Evolutionary conservation across 2,888 invertebrate species (phyloP).

Genomic region (Villa cingulata): DNA sequence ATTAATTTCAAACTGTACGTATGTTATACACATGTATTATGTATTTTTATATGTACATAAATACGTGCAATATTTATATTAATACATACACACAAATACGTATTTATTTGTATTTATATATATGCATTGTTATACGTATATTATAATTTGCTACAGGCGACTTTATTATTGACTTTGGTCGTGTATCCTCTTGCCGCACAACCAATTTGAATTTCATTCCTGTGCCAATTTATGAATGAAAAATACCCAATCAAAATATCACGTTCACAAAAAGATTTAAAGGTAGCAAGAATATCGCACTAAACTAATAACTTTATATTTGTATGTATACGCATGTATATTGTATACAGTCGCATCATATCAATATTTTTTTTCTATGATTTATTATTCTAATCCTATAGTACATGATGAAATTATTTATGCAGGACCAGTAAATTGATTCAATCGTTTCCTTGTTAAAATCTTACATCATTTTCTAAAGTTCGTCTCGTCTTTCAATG

Average conservation of each 20-base stretch:
- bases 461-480: too few species aligned
- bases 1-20: too few species aligned
- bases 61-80: too few species aligned
- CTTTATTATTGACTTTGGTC: background rate
- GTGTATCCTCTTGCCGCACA: background rate
- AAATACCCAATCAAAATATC: constrained; percentile 11
- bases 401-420: background rate
- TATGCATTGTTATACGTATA: too few species aligned
- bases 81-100: too few species aligned
- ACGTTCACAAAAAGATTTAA: constrained; percentile 4
- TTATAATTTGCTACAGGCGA: background rate
- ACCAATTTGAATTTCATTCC: background rate
- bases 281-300: background rate
- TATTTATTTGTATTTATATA: too few species aligned
- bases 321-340: background rate
- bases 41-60: too few species aligned
- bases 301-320: background rate
- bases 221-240: constrained; percentile 11
- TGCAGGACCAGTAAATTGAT: background rate
- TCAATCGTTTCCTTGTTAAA: too few species aligned
- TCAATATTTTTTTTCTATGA: background rate
- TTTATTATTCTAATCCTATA: background rate
- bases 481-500: too few species aligned
- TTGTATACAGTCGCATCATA: background rate
- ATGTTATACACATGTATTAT: too few species aligned